phyloP scores from a whole-genome alignment of 2,797 vertebrate genomes.

The Tympanoctomys barrerae region DNA sequence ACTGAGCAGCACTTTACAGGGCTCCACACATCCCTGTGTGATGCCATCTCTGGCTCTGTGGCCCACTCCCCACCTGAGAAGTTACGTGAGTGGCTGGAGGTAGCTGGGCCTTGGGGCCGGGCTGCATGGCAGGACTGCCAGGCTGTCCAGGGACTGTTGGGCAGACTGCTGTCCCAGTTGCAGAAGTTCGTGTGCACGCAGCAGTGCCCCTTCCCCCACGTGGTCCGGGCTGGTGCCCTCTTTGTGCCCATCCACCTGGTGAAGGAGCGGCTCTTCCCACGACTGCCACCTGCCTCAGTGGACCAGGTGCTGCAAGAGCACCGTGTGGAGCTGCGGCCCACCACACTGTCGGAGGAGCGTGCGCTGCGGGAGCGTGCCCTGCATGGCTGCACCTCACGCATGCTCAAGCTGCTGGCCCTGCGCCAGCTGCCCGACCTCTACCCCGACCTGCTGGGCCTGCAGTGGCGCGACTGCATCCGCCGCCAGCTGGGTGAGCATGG shows the following conservation, averaged over 20 bases:
- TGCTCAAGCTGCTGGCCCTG: conserved; percentile 95
- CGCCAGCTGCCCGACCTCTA: conserved; percentile 96
- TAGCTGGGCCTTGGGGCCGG: conserved; percentile 85
- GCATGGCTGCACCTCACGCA: conserved; percentile 93
- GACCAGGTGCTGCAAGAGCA: conserved; percentile 97
- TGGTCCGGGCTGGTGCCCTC: conserved; percentile 93
- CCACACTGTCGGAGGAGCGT: conserved; percentile 97
- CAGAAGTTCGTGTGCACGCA: conserved; percentile 88
- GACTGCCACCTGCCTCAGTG: conserved; percentile 90
- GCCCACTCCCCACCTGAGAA: conserved; percentile 89
- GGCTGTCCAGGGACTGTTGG: conserved; percentile 88
- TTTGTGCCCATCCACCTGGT: conserved; percentile 98
- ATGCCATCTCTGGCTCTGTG: conserved; percentile 89
- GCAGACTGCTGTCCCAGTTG: conserved; percentile 90
- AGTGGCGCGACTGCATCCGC: conserved; percentile 92
- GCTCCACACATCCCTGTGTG: conserved; percentile 92
- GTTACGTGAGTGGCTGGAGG: conserved; percentile 91
- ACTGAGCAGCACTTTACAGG: conserved; percentile 89
- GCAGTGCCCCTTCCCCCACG: conserved; percentile 95
- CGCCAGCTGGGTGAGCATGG: conserved; percentile 93
- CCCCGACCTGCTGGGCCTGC: conserved; percentile 93
- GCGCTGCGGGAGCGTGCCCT: conserved; percentile 93
- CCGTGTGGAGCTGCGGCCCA: conserved; percentile 95
- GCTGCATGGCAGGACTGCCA: conserved; percentile 92
- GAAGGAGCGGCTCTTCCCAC: conserved; percentile 95